Conservation (phyloP, 2,797 vertebrate species). For the Allenopithecus nigroviridis region DNA sequence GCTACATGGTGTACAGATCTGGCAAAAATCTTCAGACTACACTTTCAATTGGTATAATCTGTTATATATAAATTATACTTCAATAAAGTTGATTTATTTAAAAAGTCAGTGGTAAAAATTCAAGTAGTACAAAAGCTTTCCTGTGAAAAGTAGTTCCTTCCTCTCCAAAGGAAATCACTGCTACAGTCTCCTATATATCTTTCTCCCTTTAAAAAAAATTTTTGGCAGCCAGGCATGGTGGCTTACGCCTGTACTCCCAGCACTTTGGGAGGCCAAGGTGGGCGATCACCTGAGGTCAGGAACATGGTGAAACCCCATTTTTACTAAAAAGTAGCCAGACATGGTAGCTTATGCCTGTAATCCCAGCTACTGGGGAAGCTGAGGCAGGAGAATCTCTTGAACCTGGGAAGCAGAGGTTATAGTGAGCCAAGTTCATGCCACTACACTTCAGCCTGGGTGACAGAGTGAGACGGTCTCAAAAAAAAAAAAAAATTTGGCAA, state of each 20-base stretch:
- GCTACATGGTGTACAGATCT: not conserved
- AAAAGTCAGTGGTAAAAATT: conserved; percentile 9
- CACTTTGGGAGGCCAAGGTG: not conserved
- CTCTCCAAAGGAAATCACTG: not conserved
- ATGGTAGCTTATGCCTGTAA: not conserved
- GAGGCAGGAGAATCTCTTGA: not conserved
- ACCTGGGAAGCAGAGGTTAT: not conserved
- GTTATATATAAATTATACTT: not conserved
- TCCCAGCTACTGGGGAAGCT: not conserved
- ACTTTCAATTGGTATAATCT: not conserved
- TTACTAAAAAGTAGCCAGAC: not conserved
- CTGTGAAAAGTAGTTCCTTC: not conserved
- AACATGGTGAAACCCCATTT: not conserved
- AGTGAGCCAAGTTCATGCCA: not conserved
- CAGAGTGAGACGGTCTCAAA: not conserved
- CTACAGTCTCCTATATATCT: not conserved
- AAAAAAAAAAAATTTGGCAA: not conserved
- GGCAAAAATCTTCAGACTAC: not conserved
- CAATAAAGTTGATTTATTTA: not conserved
- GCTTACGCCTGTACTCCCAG: not conserved
- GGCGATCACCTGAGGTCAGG: not conserved
- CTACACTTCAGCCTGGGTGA: not conserved
- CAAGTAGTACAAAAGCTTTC: conserved; percentile 2
- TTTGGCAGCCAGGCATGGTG: not conserved
- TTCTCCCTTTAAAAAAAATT: not conserved